A percentile compares a stretch with the other conserved stretches of the same genome.
These are phyloP conservation scores for Rhineura floridana DNA, from an alignment of 2,113 vertebrate species.

Conservation along the genomic window DNA sequence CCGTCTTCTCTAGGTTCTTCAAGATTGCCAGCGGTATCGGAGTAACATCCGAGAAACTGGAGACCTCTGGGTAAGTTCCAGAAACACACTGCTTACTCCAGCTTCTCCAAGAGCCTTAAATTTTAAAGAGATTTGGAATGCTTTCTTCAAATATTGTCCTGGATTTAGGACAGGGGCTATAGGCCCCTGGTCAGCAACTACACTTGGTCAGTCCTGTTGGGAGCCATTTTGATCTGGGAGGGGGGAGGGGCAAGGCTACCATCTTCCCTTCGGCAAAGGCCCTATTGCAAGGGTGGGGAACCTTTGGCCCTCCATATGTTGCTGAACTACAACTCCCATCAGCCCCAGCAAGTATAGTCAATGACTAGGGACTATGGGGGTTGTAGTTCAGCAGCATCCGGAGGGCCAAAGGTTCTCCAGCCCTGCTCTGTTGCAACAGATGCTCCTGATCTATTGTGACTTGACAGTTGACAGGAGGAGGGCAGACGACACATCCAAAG, in stretches of 20 bases:
- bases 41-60: slow-evolving; percentile 89
- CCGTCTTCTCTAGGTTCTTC: slow-evolving; percentile 81
- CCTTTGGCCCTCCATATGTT: too few species aligned
- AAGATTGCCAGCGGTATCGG: slow-evolving; percentile 94
- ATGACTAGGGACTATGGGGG: too few species aligned
- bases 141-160: rapidly evolving
- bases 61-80: slow-evolving; percentile 88
- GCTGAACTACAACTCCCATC: not conserved
- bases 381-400: too few species aligned
- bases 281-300: not conserved
- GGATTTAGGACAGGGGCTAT: rapidly evolving
- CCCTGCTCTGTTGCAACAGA: too few species aligned
- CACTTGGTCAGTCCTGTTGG: not conserved
- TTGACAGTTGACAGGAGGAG: not conserved
- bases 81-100: not conserved
- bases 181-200: not conserved
- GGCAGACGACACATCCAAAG: too few species aligned
- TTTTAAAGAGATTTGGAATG: rapidly evolving
- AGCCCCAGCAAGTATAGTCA: too few species aligned
- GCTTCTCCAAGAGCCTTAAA: not conserved
- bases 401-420: too few species aligned
- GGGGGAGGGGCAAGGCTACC: not conserved
- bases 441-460: too few species aligned
- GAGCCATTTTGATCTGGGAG: not conserved
- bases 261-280: not conserved